Percentiles rank a stretch among this genome's conserved stretches.
Evolutionary conservation across 64 coral and sea anemone species (phyloP).

Genomic region (Acropora tenuis): DNA sequence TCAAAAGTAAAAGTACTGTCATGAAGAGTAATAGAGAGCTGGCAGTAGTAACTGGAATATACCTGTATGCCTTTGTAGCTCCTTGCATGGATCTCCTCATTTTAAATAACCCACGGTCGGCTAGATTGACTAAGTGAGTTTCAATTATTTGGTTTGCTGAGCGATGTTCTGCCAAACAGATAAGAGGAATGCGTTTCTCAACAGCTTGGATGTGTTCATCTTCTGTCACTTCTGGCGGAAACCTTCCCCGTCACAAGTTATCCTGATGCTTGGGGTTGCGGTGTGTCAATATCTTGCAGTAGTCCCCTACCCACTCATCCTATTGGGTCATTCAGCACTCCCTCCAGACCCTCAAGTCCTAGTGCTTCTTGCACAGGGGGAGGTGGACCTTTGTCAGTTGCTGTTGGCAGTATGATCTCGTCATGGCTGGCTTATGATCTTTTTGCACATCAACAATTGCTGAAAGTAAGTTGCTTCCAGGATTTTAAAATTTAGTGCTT

Average conservation of each 20-base stretch:
- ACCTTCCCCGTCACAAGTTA: slow-evolving; percentile 55
- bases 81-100: no score
- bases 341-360: slow-evolving; percentile 75
- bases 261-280: slow-evolving; percentile 81
- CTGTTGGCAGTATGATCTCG: slow-evolving; percentile 77
- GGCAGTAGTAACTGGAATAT: no score
- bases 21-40: no score
- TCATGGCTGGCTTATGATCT: slow-evolving; percentile 93
- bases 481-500: no score
- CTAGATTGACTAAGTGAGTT: no score
- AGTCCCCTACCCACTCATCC: slow-evolving; percentile 70
- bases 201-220: slow-evolving; percentile 88
- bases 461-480: slow-evolving; percentile 57
- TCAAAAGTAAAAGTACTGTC: no score
- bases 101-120: no score
- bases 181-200: neutral
- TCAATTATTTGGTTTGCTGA: no score
- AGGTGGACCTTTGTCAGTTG: slow-evolving; percentile 84
- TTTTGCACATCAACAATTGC: slow-evolving; percentile 85
- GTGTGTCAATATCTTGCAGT: slow-evolving; percentile 64
- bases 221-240: slow-evolving; percentile 61
- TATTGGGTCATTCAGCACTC: slow-evolving; percentile 24
- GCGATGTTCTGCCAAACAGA: no score
- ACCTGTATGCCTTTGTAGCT: no score
- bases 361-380: slow-evolving; percentile 79